Conservation (phyloP, 2,888 invertebrate genomes). For the Diarsia rubi region DNA sequence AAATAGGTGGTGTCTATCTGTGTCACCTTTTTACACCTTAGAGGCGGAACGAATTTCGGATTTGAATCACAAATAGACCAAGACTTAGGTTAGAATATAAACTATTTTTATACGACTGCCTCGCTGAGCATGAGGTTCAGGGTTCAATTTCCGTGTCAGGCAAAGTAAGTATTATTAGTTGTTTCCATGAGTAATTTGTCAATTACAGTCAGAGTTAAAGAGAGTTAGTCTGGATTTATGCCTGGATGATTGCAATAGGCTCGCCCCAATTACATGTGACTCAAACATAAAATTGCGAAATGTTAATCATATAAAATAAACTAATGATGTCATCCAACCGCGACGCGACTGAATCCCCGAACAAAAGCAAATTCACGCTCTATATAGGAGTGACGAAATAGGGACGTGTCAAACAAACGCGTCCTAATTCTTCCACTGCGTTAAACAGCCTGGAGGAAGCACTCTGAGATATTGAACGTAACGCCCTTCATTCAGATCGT, state of each 20-base stretch:
- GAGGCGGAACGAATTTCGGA: not conserved
- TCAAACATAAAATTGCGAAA: no score
- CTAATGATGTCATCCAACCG: not conserved
- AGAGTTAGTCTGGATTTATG: no score
- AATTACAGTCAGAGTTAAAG: no score
- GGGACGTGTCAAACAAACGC: not conserved
- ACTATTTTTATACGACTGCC: not conserved
- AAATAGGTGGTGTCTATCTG: not conserved
- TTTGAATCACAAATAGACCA: not conserved
- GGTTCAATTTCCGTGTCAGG: no score
- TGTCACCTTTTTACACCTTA: not conserved
- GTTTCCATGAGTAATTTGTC: no score
- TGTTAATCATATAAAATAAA: no score
- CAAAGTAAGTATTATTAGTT: no score
- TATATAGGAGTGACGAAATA: constrained; percentile 3
- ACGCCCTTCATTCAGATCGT: constrained; percentile 42
- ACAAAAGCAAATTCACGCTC: not conserved
- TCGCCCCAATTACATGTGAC: no score
- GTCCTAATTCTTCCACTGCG: constrained; percentile 49
- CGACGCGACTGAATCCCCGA: not conserved
- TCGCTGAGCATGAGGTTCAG: no score
- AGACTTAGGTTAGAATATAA: not conserved
- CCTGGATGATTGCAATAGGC: no score
- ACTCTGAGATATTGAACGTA: constrained; percentile 42
- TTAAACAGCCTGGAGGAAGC: constrained; percentile 39